A percentile compares a stretch with the other conserved stretches of the same genome.
These are phyloP conservation scores for Chaunax sp. DNA, from an alignment of 2,797 vertebrate species.

Conservation along the genomic window DNA sequence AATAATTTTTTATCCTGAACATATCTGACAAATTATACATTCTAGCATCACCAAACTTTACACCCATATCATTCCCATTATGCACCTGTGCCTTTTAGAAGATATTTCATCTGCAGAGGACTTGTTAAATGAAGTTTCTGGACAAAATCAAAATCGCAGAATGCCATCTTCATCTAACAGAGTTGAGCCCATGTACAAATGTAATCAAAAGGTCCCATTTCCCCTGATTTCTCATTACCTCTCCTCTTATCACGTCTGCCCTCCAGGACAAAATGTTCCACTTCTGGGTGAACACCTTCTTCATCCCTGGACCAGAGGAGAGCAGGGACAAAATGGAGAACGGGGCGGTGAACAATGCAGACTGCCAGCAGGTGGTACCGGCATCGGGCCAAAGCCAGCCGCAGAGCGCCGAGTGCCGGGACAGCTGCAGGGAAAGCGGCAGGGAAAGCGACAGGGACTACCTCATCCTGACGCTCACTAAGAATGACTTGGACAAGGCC, in stretches of 20 bases:
- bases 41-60: too few species aligned
- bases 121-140: background rate
- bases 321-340: conserved; percentile 94
- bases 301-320: conserved; percentile 96
- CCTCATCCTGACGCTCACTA: conserved; percentile 97
- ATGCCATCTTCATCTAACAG: background rate
- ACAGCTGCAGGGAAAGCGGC: conserved; percentile 91
- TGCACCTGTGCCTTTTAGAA: too few species aligned
- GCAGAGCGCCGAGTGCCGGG: conserved; percentile 88
- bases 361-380: conserved; percentile 76
- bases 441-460: conserved; percentile 95
- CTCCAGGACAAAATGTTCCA: conserved; percentile 99
- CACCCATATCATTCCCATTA: too few species aligned
- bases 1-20: too few species aligned
- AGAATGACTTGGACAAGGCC: conserved; percentile 99
- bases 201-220: background rate
- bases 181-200: background rate
- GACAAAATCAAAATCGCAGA: background rate
- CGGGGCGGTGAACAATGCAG: conserved; percentile 94
- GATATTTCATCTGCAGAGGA: too few species aligned
- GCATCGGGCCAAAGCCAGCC: conserved; percentile 53
- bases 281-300: conserved; percentile 99
- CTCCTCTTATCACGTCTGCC: conserved; percentile 1
- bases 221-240: background rate
- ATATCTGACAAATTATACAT: too few species aligned